Evolutionary conservation across 2,113 vertebrate genomes (phyloP).

Genomic region (Lampris incognitus): DNA sequence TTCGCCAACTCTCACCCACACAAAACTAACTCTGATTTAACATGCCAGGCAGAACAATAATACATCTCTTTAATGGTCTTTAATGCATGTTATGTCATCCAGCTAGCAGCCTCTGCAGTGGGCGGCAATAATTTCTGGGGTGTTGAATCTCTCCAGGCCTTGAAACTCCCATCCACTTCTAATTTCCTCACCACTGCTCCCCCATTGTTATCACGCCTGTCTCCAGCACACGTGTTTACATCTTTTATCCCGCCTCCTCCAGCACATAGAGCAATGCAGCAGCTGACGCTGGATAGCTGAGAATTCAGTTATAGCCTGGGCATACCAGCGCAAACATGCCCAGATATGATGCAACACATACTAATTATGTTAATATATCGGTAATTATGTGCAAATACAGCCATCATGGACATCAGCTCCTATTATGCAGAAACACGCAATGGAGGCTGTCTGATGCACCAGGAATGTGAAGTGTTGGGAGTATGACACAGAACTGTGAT

Average conservation of each 20-base stretch:
- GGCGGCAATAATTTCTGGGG: slow-evolving; percentile 65
- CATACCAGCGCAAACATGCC: slow-evolving; percentile 3
- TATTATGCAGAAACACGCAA: neutral
- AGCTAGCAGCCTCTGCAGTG: slow-evolving; percentile 61
- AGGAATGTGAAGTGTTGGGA: neutral
- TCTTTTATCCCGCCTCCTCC: slow-evolving; percentile 61
- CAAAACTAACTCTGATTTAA: slow-evolving; percentile 61
- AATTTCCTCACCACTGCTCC: slow-evolving; percentile 69
- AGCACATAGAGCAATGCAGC: slow-evolving; percentile 51
- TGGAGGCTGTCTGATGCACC: slow-evolving; percentile 3
- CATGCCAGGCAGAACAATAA: slow-evolving; percentile 64
- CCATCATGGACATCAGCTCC: neutral
- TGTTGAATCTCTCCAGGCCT: slow-evolving; percentile 53
- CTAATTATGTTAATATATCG: slow-evolving; percentile 23
- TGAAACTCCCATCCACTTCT: slow-evolving; percentile 60
- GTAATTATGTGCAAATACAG: slow-evolving; percentile 15
- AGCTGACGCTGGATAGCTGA: slow-evolving; percentile 42
- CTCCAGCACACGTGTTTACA: slow-evolving; percentile 70
- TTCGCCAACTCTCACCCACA: slow-evolving; percentile 8
- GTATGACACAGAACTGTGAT: neutral
- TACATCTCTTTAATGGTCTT: slow-evolving; percentile 62
- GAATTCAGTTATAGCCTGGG: slow-evolving; percentile 15
- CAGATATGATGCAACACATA: neutral
- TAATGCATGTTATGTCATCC: slow-evolving; percentile 66
- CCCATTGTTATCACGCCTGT: slow-evolving; percentile 66